Conservation (phyloP, 2,113 vertebrate genomes). For the Thunnus thynnus region DNA sequence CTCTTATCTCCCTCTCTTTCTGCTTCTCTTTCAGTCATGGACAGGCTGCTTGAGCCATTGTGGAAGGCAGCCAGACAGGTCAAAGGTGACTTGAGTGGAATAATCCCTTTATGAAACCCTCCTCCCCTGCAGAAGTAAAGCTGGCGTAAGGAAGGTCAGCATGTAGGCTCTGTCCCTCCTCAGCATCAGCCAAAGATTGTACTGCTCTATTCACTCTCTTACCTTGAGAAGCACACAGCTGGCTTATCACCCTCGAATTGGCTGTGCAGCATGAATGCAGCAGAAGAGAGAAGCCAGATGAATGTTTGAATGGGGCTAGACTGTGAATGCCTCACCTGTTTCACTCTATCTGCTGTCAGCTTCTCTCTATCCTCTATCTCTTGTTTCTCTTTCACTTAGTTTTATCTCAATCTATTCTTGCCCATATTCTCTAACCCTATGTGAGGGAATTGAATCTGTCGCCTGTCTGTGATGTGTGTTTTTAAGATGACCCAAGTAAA, state of each 20-base stretch:
- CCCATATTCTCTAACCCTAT: conserved; percentile 17
- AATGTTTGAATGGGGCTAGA: conserved; percentile 65
- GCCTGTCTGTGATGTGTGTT: conserved; percentile 39
- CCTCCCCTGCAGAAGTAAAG: conserved; percentile 64
- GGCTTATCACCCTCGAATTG: conserved; percentile 74
- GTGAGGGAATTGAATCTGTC: conserved; percentile 50
- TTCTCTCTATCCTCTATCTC: conserved; percentile 45
- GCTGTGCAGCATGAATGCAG: conserved; percentile 73
- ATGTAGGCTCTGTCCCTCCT: conserved; percentile 58
- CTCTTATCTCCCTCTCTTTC: conserved; percentile 54
- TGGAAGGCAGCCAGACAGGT: conserved; percentile 64
- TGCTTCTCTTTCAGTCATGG: conserved; percentile 69
- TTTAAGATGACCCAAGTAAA: conserved; percentile 41
- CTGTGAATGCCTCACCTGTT: conserved; percentile 67
- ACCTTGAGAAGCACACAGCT: conserved; percentile 74
- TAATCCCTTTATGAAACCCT: conserved; percentile 81
- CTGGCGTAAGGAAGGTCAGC: conserved; percentile 77
- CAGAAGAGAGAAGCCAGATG: conserved; percentile 65
- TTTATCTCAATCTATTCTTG: conserved; percentile 42
- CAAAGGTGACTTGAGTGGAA: conserved; percentile 75
- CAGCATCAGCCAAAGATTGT: conserved; percentile 64
- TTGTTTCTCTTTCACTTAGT: conserved; percentile 31
- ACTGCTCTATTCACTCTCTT: conserved; percentile 74
- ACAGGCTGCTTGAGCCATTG: conserved; percentile 66
- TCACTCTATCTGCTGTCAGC: conserved; percentile 40